Evolutionary conservation across 2,113 vertebrate species (phyloP).

Genomic region (Bagarius yarrelli): DNA sequence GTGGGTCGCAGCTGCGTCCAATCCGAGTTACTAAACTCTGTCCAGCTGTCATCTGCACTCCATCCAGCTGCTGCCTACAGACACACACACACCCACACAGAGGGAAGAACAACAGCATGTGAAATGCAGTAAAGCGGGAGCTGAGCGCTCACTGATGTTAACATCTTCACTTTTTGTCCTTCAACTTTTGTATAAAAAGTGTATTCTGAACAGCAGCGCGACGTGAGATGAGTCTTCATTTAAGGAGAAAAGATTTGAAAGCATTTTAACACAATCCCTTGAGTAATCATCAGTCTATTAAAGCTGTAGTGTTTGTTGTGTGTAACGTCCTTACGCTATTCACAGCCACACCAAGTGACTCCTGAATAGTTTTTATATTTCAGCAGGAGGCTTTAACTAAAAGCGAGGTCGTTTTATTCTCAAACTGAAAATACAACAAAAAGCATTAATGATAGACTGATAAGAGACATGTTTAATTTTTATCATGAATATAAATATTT

Average conservation of each 20-base stretch:
- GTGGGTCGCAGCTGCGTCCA: constrained; percentile 70
- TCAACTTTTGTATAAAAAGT: neutral
- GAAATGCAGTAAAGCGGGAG: neutral
- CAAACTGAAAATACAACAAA: neutral
- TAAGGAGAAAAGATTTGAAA: too few relatives aligned
- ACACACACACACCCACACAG: constrained; percentile 40
- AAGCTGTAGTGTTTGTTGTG: neutral
- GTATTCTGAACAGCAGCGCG: neutral
- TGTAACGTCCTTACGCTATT: neutral
- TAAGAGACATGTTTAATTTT: neutral
- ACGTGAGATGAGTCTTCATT: too few relatives aligned
- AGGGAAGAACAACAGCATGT: neutral
- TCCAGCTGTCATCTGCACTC: constrained; percentile 69
- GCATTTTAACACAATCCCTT: neutral
- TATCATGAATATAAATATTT: neutral
- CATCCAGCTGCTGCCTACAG: constrained; percentile 59
- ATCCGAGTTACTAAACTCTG: constrained; percentile 61
- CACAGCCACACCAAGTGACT: neutral
- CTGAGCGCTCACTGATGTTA: constrained; percentile 11
- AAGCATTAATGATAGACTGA: neutral
- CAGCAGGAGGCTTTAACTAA: neutral
- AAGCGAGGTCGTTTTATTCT: neutral
- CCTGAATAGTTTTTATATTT: neutral
- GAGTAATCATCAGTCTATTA: neutral
- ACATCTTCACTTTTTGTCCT: neutral